These are phyloP conservation scores for Erebia ligea DNA, from an alignment of 2,888 invertebrate species.

Conservation along the genomic window DNA sequence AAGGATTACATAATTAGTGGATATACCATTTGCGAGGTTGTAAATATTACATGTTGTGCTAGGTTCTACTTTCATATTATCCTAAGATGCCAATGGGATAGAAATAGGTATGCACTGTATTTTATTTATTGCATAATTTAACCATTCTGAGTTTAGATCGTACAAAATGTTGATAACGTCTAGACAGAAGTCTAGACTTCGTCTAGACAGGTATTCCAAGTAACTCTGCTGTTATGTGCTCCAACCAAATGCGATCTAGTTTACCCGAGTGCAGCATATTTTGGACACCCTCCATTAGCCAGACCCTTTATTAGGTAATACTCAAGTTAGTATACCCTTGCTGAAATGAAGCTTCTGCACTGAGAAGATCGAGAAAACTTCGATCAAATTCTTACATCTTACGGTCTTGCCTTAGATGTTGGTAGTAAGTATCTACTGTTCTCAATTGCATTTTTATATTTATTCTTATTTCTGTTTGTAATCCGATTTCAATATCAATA, in stretches of 20 bases:
- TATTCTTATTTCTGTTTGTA: not conserved
- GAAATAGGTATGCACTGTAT: conserved; percentile 24
- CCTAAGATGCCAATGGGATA: conserved; percentile 10
- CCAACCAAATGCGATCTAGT: conserved; percentile 60
- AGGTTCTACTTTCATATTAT: conserved; percentile 33
- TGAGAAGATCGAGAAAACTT: not conserved
- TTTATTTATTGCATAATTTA: conserved; percentile 33
- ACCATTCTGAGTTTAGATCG: conserved; percentile 43
- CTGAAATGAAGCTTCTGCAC: not conserved
- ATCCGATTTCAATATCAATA: not conserved
- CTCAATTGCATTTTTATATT: not conserved
- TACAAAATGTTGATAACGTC: conserved; percentile 72
- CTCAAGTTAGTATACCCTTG: not conserved
- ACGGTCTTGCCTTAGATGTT: not conserved
- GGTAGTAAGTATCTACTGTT: not conserved
- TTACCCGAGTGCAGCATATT: conserved; percentile 33
- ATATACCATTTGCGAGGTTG: conserved; percentile 36
- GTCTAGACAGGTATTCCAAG: conserved; percentile 81
- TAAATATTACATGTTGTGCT: conserved; percentile 33
- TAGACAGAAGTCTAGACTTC: conserved; percentile 77
- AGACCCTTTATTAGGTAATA: conserved; percentile 15
- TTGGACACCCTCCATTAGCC: conserved; percentile 25
- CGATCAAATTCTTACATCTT: not conserved
- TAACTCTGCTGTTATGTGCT: conserved; percentile 68
- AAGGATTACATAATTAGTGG: conserved; percentile 38